These are phyloP conservation scores for Aspiorhynchus laticeps DNA, from an alignment of 2,113 vertebrate species.

Conservation along the genomic window DNA sequence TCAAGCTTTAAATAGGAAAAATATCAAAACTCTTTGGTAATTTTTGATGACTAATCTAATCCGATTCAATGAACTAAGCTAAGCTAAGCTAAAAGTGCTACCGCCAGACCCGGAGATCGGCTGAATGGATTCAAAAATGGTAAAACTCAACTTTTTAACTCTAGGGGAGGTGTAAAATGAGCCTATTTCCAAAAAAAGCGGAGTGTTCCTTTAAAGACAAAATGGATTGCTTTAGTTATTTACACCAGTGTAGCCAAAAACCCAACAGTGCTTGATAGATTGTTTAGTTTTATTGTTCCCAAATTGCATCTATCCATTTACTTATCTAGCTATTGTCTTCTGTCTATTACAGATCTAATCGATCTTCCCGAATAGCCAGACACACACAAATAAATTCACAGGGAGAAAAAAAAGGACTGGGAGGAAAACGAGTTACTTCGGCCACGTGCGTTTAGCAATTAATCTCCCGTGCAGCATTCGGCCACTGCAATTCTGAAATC, in stretches of 20 bases:
- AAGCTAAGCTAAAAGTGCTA: too few relatives aligned
- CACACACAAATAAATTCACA: background rate
- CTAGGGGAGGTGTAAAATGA: too few relatives aligned
- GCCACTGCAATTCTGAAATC: slow-evolving; percentile 37
- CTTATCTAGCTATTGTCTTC: background rate
- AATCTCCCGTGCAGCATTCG: background rate
- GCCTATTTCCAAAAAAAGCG: too few relatives aligned
- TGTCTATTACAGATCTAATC: background rate
- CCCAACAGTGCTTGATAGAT: background rate
- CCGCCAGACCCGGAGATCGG: too few relatives aligned
- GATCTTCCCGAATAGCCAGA: slow-evolving; percentile 1
- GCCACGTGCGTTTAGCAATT: slow-evolving; percentile 7
- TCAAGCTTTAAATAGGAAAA: too few relatives aligned
- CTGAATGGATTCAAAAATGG: too few relatives aligned
- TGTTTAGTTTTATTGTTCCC: background rate
- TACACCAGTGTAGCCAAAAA: background rate
- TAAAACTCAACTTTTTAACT: too few relatives aligned
- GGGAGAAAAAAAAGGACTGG: background rate
- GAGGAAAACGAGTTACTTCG: background rate
- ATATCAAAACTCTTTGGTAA: too few relatives aligned
- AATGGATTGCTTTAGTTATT: background rate
- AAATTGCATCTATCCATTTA: background rate
- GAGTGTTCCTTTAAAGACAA: too few relatives aligned
- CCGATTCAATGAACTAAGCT: too few relatives aligned
- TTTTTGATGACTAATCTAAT: too few relatives aligned